These are phyloP conservation scores for Drosophila lacteicornis DNA, from an alignment of 1,140 invertebrate species.

Conservation along the genomic window DNA sequence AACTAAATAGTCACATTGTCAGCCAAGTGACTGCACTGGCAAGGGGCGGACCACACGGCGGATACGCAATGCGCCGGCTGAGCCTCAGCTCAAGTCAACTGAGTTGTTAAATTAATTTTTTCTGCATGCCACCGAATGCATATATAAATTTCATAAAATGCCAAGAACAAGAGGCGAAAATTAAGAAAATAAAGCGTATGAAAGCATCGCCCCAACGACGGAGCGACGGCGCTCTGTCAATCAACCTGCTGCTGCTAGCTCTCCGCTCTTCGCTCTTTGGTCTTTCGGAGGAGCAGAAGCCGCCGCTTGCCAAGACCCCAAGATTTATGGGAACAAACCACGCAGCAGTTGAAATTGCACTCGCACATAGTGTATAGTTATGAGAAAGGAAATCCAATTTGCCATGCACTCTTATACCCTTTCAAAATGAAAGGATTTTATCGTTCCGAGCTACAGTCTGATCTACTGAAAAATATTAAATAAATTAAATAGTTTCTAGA, in stretches of 20 bases:
- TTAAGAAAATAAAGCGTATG: conserved; percentile 39
- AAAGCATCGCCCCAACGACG: conserved; percentile 33
- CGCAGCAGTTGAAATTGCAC: conserved; percentile 52
- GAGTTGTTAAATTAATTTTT: conserved; percentile 84
- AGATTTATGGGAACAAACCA: conserved; percentile 67
- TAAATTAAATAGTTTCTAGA: not conserved
- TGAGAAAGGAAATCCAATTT: conserved; percentile 73
- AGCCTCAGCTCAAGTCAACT: conserved; percentile 79
- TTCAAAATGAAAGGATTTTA: too few relatives aligned
- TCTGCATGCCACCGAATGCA: conserved; percentile 61
- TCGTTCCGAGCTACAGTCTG: too few relatives aligned
- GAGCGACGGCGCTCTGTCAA: conserved; percentile 61
- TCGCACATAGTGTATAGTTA: conserved; percentile 42
- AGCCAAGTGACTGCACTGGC: conserved; percentile 1
- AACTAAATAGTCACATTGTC: conserved; percentile 21
- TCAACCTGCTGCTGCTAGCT: conserved; percentile 38
- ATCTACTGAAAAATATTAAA: not conserved
- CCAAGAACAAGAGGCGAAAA: conserved; percentile 13
- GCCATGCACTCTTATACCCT: conserved; percentile 49
- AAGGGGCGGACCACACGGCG: conserved; percentile 43
- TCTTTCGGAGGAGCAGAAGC: conserved; percentile 27
- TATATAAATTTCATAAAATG: conserved; percentile 50
- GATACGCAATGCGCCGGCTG: conserved; percentile 68
- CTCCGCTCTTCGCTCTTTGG: not conserved
- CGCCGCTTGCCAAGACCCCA: conserved; percentile 64